A percentile compares a stretch with the other conserved stretches of the same genome.
Conservation (phyloP, 2,888 invertebrate species). For the Chymomyza amoena region DNA sequence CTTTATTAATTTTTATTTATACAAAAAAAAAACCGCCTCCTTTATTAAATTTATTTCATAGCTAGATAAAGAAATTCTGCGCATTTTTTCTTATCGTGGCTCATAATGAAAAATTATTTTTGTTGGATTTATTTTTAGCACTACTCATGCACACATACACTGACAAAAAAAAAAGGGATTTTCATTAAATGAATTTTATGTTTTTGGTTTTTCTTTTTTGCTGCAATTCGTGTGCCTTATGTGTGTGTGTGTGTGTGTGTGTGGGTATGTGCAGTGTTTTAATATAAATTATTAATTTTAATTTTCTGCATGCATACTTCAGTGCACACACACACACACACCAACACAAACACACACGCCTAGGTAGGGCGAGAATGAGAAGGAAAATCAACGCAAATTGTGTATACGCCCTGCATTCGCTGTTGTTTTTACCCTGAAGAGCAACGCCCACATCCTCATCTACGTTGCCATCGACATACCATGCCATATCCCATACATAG, state of each 20-base stretch:
- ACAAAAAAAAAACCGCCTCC: background rate
- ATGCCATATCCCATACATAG: slow-evolving; percentile 6
- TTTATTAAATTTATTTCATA: background rate
- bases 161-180: slow-evolving; percentile 13
- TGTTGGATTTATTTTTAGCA: slow-evolving; percentile 32
- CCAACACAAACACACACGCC: slow-evolving; percentile 27
- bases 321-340: slow-evolving; percentile 47
- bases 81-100: background rate
- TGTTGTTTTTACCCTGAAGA: slow-evolving; percentile 14
- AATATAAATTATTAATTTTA: slow-evolving; percentile 77
- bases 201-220: background rate
- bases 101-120: slow-evolving; percentile 59
- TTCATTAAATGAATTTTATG: slow-evolving; percentile 23
- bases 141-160: slow-evolving; percentile 3
- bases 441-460: slow-evolving; percentile 19
- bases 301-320: slow-evolving; percentile 76
- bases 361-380: background rate
- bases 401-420: slow-evolving; percentile 32
- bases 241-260: slow-evolving; percentile 28
- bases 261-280: slow-evolving; percentile 43
- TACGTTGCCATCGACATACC: slow-evolving; percentile 11
- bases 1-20: background rate
- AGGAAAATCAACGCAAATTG: slow-evolving; percentile 26
- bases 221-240: slow-evolving; percentile 21
- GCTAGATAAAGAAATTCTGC: background rate